These are phyloP conservation scores for Aleiodes testaceus DNA, from an alignment of 2,888 invertebrate genomes.

Conservation along the genomic window DNA sequence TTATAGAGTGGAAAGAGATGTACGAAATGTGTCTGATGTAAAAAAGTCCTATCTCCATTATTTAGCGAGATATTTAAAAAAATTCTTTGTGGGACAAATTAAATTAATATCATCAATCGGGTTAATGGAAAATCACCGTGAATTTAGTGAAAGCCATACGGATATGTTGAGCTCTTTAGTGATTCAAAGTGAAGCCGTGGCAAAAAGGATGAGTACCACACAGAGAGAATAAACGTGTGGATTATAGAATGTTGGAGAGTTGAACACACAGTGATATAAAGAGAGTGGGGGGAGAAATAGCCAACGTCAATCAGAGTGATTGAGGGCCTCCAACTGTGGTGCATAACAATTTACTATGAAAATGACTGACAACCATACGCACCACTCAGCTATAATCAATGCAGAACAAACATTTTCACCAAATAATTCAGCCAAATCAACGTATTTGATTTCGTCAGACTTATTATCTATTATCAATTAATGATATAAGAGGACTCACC, in stretches of 20 bases:
- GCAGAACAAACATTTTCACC: conserved; percentile 35
- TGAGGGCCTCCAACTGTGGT: conserved; percentile 55
- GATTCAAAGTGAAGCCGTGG: conserved; percentile 1
- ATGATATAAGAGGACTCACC: too few relatives aligned
- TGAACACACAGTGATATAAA: not conserved
- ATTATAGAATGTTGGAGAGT: conserved; percentile 6
- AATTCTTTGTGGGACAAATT: too few relatives aligned
- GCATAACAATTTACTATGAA: conserved; percentile 56
- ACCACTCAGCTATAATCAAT: conserved; percentile 41
- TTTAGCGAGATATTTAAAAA: too few relatives aligned
- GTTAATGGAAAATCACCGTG: too few relatives aligned
- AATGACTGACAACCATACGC: conserved; percentile 43
- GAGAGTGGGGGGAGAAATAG: conserved; percentile 24
- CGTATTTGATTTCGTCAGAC: conserved; percentile 16
- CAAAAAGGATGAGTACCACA: conserved; percentile 1
- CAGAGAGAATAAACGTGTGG: conserved; percentile 4
- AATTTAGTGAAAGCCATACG: too few relatives aligned
- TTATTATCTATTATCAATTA: too few relatives aligned
- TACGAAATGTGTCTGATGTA: too few relatives aligned
- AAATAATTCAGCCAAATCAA: conserved; percentile 30
- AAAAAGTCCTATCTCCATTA: too few relatives aligned
- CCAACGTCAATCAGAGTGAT: conserved; percentile 61
- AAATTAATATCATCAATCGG: too few relatives aligned
- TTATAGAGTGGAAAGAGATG: too few relatives aligned
- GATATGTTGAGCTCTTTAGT: conserved; percentile 1